These are phyloP conservation scores for Sialis fuliginosa DNA, from an alignment of 2,888 invertebrate species.

Conservation along the genomic window DNA sequence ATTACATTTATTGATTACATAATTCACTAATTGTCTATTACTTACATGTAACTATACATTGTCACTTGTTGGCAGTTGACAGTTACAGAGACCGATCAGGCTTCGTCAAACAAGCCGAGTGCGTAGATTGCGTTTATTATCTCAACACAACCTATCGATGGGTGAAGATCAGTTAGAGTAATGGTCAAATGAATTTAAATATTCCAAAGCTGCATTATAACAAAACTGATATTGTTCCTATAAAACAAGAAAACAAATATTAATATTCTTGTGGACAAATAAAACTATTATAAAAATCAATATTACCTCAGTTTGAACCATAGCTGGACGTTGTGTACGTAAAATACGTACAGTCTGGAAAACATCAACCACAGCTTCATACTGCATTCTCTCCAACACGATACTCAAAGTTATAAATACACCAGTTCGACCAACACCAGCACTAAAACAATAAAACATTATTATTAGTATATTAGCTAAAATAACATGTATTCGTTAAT, in stretches of 20 bases:
- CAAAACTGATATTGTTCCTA: conserved; percentile 99
- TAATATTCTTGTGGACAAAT: neutral
- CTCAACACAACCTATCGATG: conserved; percentile 11
- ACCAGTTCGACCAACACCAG: conserved; percentile 96
- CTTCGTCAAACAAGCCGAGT: neutral
- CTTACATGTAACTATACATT: too few species aligned
- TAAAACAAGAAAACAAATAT: conserved; percentile 14
- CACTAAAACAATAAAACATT: conserved; percentile 35
- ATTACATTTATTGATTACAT: too few species aligned
- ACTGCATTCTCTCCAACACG: conserved; percentile 96
- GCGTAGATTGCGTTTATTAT: neutral
- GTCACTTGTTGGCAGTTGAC: too few species aligned
- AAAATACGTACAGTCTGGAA: conserved; percentile 98
- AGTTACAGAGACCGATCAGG: neutral
- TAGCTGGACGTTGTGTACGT: conserved; percentile 94
- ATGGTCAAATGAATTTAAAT: conserved; percentile 95
- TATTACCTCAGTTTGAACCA: conserved; percentile 97
- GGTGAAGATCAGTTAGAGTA: conserved; percentile 56
- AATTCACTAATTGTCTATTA: too few species aligned
- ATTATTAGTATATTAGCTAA: conserved; percentile 1
- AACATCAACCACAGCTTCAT: conserved; percentile 96
- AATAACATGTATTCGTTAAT: neutral
- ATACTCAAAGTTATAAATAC: conserved; percentile 97
- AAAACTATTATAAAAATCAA: neutral
- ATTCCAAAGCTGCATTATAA: conserved; percentile 96